Conservation (phyloP, 2,113 vertebrate species). For the Leptobrachium ailaonicum region DNA sequence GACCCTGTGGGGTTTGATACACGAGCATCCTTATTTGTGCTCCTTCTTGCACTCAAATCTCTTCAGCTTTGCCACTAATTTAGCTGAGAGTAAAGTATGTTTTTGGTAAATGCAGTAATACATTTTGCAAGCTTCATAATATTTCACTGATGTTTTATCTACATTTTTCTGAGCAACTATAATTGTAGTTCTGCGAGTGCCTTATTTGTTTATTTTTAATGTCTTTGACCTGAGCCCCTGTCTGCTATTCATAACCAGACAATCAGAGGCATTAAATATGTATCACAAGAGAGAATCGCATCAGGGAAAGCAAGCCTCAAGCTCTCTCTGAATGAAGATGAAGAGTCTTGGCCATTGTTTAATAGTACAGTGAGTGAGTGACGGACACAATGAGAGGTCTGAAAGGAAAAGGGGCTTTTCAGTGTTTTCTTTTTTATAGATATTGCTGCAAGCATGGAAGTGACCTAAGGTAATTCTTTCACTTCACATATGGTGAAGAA, state of each 20-base stretch:
- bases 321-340: slow-evolving; percentile 6
- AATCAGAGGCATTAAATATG: slow-evolving; percentile 37
- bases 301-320: slow-evolving; percentile 18
- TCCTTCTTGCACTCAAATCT: too few relatives aligned
- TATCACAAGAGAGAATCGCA: slow-evolving; percentile 23
- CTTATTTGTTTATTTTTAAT: not conserved
- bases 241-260: slow-evolving; percentile 21
- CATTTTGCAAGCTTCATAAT: too few relatives aligned
- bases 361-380: slow-evolving; percentile 4
- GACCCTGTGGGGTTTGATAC: too few relatives aligned
- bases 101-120: too few relatives aligned
- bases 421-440: not conserved
- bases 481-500: not conserved
- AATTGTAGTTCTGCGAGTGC: not conserved
- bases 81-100: too few relatives aligned
- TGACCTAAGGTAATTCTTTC: slow-evolving; percentile 3
- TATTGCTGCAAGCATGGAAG: not conserved
- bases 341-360: slow-evolving; percentile 23
- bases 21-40: too few relatives aligned
- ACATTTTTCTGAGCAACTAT: too few relatives aligned
- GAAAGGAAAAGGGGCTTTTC: slow-evolving; percentile 4
- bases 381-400: slow-evolving; percentile 5
- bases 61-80: too few relatives aligned
- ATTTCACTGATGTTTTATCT: too few relatives aligned
- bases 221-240: not conserved